Evolutionary conservation across 2,888 invertebrate genomes (phyloP).

Genomic region (Empis livida): DNA sequence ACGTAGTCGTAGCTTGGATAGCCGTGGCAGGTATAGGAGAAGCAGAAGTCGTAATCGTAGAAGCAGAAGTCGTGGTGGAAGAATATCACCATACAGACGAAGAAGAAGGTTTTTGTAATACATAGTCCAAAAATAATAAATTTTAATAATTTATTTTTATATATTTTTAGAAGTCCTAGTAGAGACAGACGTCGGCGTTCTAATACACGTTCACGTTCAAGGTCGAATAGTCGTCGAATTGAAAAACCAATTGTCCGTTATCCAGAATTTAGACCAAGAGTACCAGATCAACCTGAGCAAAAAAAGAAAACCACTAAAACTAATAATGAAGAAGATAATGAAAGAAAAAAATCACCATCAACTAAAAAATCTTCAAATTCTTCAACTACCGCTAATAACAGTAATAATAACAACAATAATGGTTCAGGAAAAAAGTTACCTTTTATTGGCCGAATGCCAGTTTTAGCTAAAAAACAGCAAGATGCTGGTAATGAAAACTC

Average conservation of each 20-base stretch:
- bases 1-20: constrained; percentile 12
- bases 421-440: constrained; percentile 54
- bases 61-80: constrained; percentile 15
- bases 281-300: constrained; percentile 25
- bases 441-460: constrained; percentile 75
- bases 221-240: constrained; percentile 19
- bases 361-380: constrained; percentile 20
- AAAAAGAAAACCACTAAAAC: constrained; percentile 12
- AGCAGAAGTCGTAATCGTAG: constrained; percentile 15
- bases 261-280: constrained; percentile 32
- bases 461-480: constrained; percentile 47
- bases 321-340: constrained; percentile 19
- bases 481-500: constrained; percentile 11
- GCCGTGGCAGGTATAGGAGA: constrained; percentile 10
- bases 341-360: constrained; percentile 17
- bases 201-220: constrained; percentile 21
- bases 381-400: constrained; percentile 17
- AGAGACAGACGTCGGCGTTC: constrained; percentile 14
- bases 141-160: background rate
- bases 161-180: background rate
- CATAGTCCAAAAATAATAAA: constrained; percentile 14
- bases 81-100: constrained; percentile 14
- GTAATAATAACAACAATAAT: constrained; percentile 14
- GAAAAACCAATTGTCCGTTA: constrained; percentile 32
- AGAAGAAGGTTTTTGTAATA: constrained; percentile 9